Evolutionary conservation across 2,888 invertebrate genomes (phyloP).

Genomic region (Leucania comma): DNA sequence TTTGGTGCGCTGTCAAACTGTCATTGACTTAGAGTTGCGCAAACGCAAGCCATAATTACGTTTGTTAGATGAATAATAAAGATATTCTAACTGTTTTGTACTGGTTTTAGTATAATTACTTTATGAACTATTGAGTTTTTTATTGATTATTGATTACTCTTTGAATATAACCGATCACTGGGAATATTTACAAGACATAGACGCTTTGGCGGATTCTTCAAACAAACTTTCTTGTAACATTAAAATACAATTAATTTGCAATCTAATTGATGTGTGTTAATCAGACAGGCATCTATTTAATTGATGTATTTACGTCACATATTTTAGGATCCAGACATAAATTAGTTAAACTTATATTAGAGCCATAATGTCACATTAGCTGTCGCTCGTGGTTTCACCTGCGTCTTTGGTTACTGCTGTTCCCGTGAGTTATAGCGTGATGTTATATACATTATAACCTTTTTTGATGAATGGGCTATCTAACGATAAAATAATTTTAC

Average conservation of each 20-base stretch:
- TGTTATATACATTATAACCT: too few relatives aligned
- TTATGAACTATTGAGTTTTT: constrained; percentile 34
- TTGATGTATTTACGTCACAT: background rate
- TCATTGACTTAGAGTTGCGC: constrained; percentile 72
- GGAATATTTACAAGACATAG: background rate
- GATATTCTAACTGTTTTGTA: constrained; percentile 52
- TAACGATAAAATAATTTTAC: too few relatives aligned
- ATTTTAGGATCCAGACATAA: background rate
- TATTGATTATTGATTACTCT: constrained; percentile 37
- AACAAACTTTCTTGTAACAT: constrained; percentile 4
- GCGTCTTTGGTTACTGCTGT: too few relatives aligned
- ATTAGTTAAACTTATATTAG: background rate
- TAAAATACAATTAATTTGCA: constrained; percentile 10
- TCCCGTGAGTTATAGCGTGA: too few relatives aligned
- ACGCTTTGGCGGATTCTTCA: background rate
- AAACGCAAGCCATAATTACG: constrained; percentile 61
- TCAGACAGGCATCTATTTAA: background rate
- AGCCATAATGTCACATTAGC: background rate
- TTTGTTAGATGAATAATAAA: constrained; percentile 65
- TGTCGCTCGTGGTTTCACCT: too few relatives aligned
- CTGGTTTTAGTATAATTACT: constrained; percentile 32
- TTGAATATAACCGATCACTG: constrained; percentile 13
- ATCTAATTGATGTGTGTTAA: constrained; percentile 4
- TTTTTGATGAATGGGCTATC: too few relatives aligned
- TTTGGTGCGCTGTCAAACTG: constrained; percentile 83